Evolutionary conservation across 1,140 invertebrate species (phyloP).

Genomic region (Pachypeltis micranthus): DNA sequence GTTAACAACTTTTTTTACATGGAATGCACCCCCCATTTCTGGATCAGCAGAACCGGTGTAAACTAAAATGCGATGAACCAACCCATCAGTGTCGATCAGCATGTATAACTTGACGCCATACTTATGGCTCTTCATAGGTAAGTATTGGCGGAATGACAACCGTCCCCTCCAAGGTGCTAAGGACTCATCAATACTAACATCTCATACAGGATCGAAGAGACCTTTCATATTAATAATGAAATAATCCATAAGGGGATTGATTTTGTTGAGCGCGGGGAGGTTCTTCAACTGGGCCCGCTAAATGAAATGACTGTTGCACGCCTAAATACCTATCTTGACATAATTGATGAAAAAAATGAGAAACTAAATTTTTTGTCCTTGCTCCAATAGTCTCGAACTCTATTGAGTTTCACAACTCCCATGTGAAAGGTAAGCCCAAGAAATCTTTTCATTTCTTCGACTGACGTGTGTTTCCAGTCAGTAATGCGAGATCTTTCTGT

Average conservation of each 20-base stretch:
- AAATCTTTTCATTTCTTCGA: background rate
- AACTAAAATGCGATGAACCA: slow-evolving; percentile 13
- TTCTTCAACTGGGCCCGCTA: too few species aligned
- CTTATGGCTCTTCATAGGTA: slow-evolving; percentile 25
- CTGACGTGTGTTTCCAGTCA: background rate
- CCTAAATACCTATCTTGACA: too few species aligned
- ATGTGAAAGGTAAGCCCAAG: background rate
- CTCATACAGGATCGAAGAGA: too few species aligned
- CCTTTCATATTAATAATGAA: too few species aligned
- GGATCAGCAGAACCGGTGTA: slow-evolving; percentile 16
- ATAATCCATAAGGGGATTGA: too few species aligned
- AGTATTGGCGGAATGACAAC: slow-evolving; percentile 31
- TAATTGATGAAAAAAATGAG: background rate
- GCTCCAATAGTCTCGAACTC: background rate
- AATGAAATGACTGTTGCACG: too few species aligned
- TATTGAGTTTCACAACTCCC: background rate
- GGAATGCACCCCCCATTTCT: background rate
- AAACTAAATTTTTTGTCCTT: background rate
- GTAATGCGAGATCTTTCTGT: background rate
- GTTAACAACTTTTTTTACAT: slow-evolving; percentile 18
- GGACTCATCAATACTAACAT: slow-evolving; percentile 24
- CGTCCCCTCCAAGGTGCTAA: slow-evolving; percentile 30
- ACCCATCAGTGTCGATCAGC: slow-evolving; percentile 23
- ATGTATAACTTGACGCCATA: slow-evolving; percentile 32
- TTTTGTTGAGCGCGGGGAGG: too few species aligned